phyloP scores from a whole-genome alignment of 2,797 vertebrate species.

The Lycodopsis pacificus region DNA sequence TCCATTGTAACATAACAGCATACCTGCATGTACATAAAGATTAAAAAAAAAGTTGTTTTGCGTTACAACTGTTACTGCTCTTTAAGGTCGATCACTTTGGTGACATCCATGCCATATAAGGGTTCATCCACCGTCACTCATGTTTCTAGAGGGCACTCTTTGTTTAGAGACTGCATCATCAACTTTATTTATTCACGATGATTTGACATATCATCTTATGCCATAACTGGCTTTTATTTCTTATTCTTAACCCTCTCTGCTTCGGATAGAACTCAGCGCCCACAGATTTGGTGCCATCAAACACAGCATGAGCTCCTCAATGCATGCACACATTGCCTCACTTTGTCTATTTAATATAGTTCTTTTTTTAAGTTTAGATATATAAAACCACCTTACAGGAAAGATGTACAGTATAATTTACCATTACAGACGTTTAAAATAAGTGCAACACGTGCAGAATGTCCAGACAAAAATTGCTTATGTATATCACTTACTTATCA shows the following conservation, averaged over 20 bases:
- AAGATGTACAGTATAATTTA: constrained; percentile 4
- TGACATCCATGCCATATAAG: neutral
- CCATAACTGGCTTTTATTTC: constrained; percentile 19
- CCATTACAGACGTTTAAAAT: neutral
- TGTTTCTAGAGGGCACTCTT: constrained; percentile 29
- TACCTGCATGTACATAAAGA: constrained; percentile 63
- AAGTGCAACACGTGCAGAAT: neutral
- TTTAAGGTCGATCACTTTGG: constrained; percentile 21
- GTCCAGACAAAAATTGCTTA: neutral
- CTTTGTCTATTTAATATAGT: constrained; percentile 15
- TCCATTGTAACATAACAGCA: constrained; percentile 41
- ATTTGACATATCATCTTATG: constrained; percentile 17
- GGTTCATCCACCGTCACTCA: constrained; percentile 21
- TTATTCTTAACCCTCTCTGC: constrained; percentile 43
- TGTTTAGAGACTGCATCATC: constrained; percentile 19
- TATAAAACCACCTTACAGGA: constrained; percentile 1
- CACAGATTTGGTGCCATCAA: constrained; percentile 43
- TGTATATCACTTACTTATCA: neutral
- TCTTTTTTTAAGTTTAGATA: neutral
- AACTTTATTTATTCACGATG: constrained; percentile 9
- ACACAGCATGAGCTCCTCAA: constrained; percentile 61
- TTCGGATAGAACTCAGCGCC: constrained; percentile 25
- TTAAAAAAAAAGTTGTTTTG: constrained; percentile 53
- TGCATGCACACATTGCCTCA: constrained; percentile 58
- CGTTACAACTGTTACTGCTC: constrained; percentile 59